Base-by-base conservation (phyloP, 2,113 vertebrate genomes). In the Alces alces region DNA sequence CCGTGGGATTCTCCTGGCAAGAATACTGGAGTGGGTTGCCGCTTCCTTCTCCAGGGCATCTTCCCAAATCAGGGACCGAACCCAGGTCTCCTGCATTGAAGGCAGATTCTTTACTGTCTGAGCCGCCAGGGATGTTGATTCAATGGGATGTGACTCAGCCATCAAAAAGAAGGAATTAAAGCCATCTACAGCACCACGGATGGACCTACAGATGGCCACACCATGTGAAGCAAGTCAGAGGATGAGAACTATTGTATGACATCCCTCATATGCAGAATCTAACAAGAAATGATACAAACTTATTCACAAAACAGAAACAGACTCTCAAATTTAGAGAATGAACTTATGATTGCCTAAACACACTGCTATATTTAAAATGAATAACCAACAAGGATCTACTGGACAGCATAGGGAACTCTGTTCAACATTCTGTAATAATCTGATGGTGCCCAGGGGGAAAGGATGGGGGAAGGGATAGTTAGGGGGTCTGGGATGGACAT, bases 301-400 rank as follows among this genome's bases (percentile, higher is more conserved):
- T 36, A 19, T 1, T 66, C n/a, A n/a, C 16, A 36, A 19, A 66
- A 36, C 64, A 66, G 64, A 66, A 36, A 66, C 3, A 36, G 33
- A 33, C 60, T 64, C 60, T 16, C 14, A 64, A 15, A 64, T 1
- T 0, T 5, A 66, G 8, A 36, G 33, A 66, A 21, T 0, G 2
- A 21, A 66, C 1, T 66, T 36, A 33, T n/a, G 9, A 36, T 36
- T 5, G 64, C 33, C n/a, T 66, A 66, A 17, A 54, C 52, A 17
- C 52, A 54, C 52, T 17, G 52, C 16, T 54, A 2, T 54, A 54
- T 54, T 54, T 54, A 54, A 54, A 16, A 54, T 54, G 15, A 17
- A 54, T 16, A 17, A 54, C 16, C 52, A 54, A 6, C 1, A 54
- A 17, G 52, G 52, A 54, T 1, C 16, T 54, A 1, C 52, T 54